Percentiles rank a stretch among this genome's conserved stretches.
phyloP scores from a whole-genome alignment of 2,888 invertebrate genomes.

The Campoplex nolae region DNA sequence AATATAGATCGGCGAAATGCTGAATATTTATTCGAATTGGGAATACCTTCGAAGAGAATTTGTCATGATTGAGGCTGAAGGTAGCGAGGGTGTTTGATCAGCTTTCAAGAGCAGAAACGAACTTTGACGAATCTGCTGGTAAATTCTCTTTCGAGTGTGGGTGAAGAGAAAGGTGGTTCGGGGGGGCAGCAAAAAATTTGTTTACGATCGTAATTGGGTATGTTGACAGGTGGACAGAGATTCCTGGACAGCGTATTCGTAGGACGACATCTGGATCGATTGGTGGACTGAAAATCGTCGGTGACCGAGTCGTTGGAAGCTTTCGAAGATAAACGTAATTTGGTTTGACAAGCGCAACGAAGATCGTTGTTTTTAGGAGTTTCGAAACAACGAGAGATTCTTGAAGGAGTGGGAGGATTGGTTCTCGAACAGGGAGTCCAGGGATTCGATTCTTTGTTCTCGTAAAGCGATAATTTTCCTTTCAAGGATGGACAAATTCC shows the following conservation, averaged over 20 bases:
- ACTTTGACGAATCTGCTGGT: conserved; percentile 74
- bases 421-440: conserved; percentile 34
- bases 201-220: background rate
- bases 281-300: conserved; percentile 27
- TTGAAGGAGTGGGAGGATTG: conserved; percentile 7
- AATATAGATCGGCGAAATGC: background rate
- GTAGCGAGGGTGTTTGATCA: background rate
- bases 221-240: background rate
- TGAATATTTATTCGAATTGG: no score
- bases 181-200: conserved; percentile 19
- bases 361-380: conserved; percentile 6
- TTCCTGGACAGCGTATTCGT: conserved; percentile 11
- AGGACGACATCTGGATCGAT: conserved; percentile 34
- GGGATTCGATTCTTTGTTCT: conserved; percentile 40
- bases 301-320: background rate
- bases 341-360: conserved; percentile 8
- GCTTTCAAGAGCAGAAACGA: conserved; percentile 58
- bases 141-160: conserved; percentile 73
- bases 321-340: conserved; percentile 4
- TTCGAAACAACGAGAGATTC: background rate
- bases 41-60: background rate
- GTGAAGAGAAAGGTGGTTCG: conserved; percentile 72
- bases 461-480: conserved; percentile 67
- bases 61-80: background rate
- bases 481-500: conserved; percentile 68